Evolutionary conservation across 2,113 vertebrate species (phyloP).

Genomic region (Hiodon tergisus): DNA sequence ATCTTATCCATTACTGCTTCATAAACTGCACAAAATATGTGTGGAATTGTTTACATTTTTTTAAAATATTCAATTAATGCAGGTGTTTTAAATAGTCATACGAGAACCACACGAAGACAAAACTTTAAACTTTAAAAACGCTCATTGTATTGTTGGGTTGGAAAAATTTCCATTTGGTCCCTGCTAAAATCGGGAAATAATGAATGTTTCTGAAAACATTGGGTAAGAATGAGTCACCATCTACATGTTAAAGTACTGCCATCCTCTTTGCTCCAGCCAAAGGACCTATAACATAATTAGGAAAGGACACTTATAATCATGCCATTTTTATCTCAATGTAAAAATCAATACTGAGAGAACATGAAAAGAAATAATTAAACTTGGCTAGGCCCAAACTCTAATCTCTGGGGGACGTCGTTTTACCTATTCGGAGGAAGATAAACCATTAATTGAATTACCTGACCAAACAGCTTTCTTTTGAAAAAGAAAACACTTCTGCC

Average conservation of each 20-base stretch:
- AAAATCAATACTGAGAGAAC: slow-evolving; percentile 2
- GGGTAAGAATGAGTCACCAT: not conserved
- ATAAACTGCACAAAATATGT: not conserved
- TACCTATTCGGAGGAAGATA: slow-evolving; percentile 4
- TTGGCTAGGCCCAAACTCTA: not conserved
- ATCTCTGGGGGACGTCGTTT: slow-evolving; percentile 10
- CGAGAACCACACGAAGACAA: too few relatives aligned
- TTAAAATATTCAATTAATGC: slow-evolving; percentile 1
- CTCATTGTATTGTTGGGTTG: too few relatives aligned
- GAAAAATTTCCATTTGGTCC: too few relatives aligned
- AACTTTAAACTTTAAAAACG: too few relatives aligned
- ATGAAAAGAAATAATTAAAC: slow-evolving; percentile 5
- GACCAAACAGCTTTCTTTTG: too few relatives aligned
- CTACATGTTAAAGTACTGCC: not conserved
- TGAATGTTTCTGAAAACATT: not conserved
- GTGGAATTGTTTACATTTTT: not conserved
- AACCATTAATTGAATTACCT: slow-evolving; percentile 8
- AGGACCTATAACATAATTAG: slow-evolving; percentile 19
- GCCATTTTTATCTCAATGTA: not conserved
- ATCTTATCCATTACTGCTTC: slow-evolving; percentile 12
- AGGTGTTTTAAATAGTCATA: slow-evolving; percentile 8
- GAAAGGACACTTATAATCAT: slow-evolving; percentile 8
- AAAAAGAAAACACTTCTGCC: too few relatives aligned
- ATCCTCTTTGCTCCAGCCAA: slow-evolving; percentile 12
- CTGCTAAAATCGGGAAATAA: too few relatives aligned